Conservation (phyloP, 2,888 invertebrate species). For the Gnatocerus cornutus region DNA sequence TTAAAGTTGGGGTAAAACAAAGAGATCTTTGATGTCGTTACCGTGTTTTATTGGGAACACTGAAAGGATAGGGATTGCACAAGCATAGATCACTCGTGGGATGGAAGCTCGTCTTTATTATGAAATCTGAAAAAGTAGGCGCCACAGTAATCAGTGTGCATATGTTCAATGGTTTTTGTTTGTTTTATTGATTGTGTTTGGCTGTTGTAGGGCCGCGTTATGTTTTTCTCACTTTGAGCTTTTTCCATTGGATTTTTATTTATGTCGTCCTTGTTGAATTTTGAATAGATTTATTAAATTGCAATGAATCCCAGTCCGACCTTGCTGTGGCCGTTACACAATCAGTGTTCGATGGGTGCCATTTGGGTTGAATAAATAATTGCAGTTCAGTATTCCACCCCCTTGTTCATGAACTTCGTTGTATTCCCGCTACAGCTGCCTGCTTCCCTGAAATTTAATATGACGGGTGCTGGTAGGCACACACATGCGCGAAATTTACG, state of each 20-base stretch:
- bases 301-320: conserved; percentile 8
- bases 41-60: conserved; percentile 2
- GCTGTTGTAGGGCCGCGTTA: no score
- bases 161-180: not conserved
- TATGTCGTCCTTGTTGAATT: conserved; percentile 25
- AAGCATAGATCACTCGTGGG: conserved; percentile 3
- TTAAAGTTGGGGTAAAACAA: not conserved
- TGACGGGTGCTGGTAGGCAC: conserved; percentile 7
- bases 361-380: conserved; percentile 20
- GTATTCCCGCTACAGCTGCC: conserved; percentile 10
- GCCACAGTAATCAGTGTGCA: not conserved
- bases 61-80: conserved; percentile 7
- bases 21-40: not conserved
- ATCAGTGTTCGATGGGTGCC: conserved; percentile 1
- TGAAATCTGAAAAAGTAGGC: conserved; percentile 1
- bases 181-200: no score
- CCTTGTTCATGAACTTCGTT: conserved; percentile 13
- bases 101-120: conserved; percentile 12
- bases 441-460: conserved; percentile 23
- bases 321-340: conserved; percentile 6
- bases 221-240: no score
- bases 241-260: not conserved
- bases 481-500: conserved; percentile 41
- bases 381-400: conserved; percentile 8
- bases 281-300: conserved; percentile 20